Conservation (phyloP, 92 coral and sea anemone genomes). For the Bergia sp. region DNA sequence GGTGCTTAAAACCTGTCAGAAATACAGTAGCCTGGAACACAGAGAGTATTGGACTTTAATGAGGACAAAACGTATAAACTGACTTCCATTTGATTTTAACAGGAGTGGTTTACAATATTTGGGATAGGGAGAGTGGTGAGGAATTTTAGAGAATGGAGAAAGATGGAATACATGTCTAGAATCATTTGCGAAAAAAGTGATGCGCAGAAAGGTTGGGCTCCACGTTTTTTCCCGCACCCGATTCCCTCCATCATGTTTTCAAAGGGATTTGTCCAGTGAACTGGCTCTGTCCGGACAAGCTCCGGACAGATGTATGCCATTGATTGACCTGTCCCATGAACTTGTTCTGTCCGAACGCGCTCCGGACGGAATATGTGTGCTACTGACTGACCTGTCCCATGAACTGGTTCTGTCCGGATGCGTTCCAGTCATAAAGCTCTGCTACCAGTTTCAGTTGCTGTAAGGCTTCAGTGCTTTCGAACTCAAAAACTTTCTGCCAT, state of each 20-base stretch:
- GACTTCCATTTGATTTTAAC: too few species aligned
- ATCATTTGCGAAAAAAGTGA: too few species aligned
- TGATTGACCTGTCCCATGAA: constrained; percentile 75
- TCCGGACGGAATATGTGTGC: constrained; percentile 40
- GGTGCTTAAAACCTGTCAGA: constrained; percentile 59
- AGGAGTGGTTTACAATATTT: too few species aligned
- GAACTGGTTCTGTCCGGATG: constrained; percentile 55
- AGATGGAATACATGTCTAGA: too few species aligned
- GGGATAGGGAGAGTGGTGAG: too few species aligned
- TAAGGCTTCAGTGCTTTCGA: constrained; percentile 66
- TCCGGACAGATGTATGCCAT: constrained; percentile 42
- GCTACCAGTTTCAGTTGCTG: constrained; percentile 80
- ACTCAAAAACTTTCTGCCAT: constrained; percentile 76
- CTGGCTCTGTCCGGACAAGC: constrained; percentile 36
- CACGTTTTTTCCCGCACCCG: too few species aligned
- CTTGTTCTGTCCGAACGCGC: constrained; percentile 38
- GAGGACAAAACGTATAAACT: too few species aligned
- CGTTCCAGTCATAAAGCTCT: constrained; percentile 69
- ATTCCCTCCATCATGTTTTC: too few species aligned
- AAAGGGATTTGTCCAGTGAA: constrained; percentile 70
- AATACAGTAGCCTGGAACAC: constrained; percentile 61
- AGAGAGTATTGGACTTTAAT: neutral
- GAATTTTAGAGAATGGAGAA: too few species aligned
- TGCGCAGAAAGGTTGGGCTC: too few species aligned
- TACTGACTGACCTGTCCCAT: constrained; percentile 78